Evolutionary conservation across 2,888 invertebrate species (phyloP), one percentile per base, ranked within the genome.

Genomic region (Cylindroiulus punctatus): DNA sequence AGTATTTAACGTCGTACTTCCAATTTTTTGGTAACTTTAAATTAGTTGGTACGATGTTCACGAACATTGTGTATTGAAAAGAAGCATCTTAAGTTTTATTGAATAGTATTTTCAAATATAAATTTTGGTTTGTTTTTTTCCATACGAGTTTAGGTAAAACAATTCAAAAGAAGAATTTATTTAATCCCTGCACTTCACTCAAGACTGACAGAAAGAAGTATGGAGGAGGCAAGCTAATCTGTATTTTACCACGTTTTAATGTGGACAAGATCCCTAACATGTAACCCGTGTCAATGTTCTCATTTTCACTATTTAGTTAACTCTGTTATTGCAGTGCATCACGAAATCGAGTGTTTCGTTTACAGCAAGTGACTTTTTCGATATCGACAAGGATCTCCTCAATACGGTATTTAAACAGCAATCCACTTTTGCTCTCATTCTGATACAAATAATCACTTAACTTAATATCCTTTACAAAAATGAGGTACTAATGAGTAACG

Each of bases 151-250:
- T 76, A 76, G 76, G 76, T 76, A 12, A 76, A 22, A 30, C 8
- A 76, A 30, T 76, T 76, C 30, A 76, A 76, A 76, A 76, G 76
- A 30, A 22, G 14, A 76, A 14, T 76, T 0, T 76, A 76, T 30
- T 30, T 76, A 76, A 76, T 76, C 22, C 76, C 76, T 30, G 76
- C 76, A 76, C 76, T 76, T 30, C 76, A 76, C 76, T 76, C 76
- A 76, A 76, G 76, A 76, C 76, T 76, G 7, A 26, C 76, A 1
- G 14, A 30, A 76, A 76, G 30, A 14, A 76, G 76, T 76, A 12
- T 12, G 3, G 76, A 76, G 1, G 76, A 76, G 76, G 76, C 30
- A 76, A 26, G n/a, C n/a, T n/a, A n/a, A n/a, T n/a, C n/a, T n/a
- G n/a, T 7, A 36, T 7, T 36, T 36, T 36, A 7, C 36, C 36